Base-by-base conservation (phyloP, 2,888 invertebrate species). In the Sarcophaga subvicina region DNA sequence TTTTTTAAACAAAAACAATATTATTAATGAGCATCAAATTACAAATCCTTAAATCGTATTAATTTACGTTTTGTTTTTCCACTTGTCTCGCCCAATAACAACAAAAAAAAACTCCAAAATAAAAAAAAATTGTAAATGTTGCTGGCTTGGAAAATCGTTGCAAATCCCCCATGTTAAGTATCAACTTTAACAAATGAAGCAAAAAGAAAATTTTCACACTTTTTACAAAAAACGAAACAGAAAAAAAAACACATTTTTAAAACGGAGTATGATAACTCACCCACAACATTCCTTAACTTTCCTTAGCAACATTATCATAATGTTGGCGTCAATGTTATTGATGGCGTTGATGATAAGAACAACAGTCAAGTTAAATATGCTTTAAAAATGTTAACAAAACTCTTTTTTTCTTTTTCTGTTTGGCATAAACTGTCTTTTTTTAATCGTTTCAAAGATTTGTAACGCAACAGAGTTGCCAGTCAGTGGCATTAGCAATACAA, bases 121-220 rank as follows among this genome's bases (percentile, higher is more conserved):
- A 47, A 20, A n/a, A 71, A 83, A 75, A 83, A 64, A 37, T 25
- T 63, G 67, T n/a, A 45, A 49, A 79, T 78, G 47, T 63, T 64
- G 17, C 25, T 64, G 47, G 10, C 22, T 71, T 62, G 62, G 78
- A 69, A 79, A 79, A 75, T 75, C 67, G 79, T 75, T 73, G 45
- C 76, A 85, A 80, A 85, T 71, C 84, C 84, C 84, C 76, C 66
- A 72, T 77, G 84, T 80, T 80, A 85, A 85, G 80, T 80, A 85
- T 62, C 84, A 85, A 80, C 84, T 85, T 80, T 85, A 85, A 80
- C 84, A 85, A 85, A 85, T 85, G 76, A 85, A 85, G 84, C 84
- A 85, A 80, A 80, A 76, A 66, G 47, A 63, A 80, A 85, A 80
- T 85, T 76, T 85, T 85, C 84, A 85, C 84, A 85, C 84, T 85